Percentiles rank a stretch among this genome's conserved stretches.
These are phyloP conservation scores for Caranx melampygus DNA, from an alignment of 2,113 vertebrate genomes.

Conservation along the genomic window DNA sequence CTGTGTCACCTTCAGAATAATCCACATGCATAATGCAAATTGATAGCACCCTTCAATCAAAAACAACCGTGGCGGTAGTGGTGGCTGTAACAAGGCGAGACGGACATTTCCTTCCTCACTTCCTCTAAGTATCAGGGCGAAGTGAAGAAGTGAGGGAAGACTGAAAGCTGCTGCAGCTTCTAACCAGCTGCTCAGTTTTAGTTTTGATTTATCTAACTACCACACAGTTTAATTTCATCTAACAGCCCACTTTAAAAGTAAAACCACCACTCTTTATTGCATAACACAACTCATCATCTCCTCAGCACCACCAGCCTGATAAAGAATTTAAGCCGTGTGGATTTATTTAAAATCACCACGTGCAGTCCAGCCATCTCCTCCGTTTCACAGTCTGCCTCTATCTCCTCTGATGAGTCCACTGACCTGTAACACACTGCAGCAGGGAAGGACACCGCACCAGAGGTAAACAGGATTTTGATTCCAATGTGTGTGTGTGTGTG, in stretches of 20 bases:
- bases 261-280: constrained; percentile 20
- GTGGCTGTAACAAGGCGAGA: not conserved
- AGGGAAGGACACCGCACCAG: constrained; percentile 5
- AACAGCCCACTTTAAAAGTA: constrained; percentile 20
- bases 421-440: constrained; percentile 30
- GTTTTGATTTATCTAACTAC: constrained; percentile 28
- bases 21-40: not conserved
- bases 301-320: constrained; percentile 4
- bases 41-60: not conserved
- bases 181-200: constrained; percentile 3
- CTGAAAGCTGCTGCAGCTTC: not conserved
- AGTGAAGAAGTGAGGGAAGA: not conserved
- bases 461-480: constrained; percentile 37
- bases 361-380: not conserved
- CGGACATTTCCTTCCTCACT: not conserved
- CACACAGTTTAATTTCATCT: constrained; percentile 15
- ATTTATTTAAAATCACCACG: constrained; percentile 30
- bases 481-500: constrained; percentile 17
- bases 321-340: constrained; percentile 34
- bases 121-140: not conserved
- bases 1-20: not conserved
- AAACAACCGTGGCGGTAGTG: not conserved
- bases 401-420: constrained; percentile 37
- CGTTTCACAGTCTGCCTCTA: constrained; percentile 1
- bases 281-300: constrained; percentile 38